Evolutionary conservation across 2,888 invertebrate genomes (phyloP).

Genomic region (Leptarthrus brevirostris): DNA sequence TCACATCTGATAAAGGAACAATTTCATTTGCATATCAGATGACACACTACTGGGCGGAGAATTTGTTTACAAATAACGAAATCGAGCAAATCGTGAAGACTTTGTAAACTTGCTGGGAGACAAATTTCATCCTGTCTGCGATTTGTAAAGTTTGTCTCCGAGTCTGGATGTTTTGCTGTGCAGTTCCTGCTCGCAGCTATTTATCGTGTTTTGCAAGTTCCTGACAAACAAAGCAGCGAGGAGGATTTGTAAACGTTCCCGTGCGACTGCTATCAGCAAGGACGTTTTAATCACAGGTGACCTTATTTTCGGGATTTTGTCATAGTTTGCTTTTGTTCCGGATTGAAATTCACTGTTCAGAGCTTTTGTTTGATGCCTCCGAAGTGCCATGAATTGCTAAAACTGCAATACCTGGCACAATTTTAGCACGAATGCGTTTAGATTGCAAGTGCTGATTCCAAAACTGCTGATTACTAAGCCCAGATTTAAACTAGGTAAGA

Average conservation of each 20-base stretch:
- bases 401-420: background rate
- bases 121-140: slow-evolving; percentile 12
- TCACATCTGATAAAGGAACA: slow-evolving; percentile 36
- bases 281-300: background rate
- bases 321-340: background rate
- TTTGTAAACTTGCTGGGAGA: slow-evolving; percentile 10
- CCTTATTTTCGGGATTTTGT: background rate
- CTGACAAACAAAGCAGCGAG: background rate
- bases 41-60: slow-evolving; percentile 6
- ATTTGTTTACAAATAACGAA: slow-evolving; percentile 31
- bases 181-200: background rate
- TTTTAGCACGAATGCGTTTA: background rate
- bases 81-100: background rate
- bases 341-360: background rate
- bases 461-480: slow-evolving; percentile 4
- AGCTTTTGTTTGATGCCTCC: background rate
- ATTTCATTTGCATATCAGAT: slow-evolving; percentile 42
- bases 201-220: background rate
- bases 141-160: background rate
- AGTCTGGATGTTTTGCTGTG: background rate
- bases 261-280: background rate
- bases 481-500: background rate
- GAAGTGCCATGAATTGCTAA: background rate
- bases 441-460: background rate
- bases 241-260: background rate